Percentiles rank a stretch among this genome's conserved stretches.
Evolutionary conservation across 2,888 invertebrate genomes (phyloP).

Genomic region (Tenthredo livida): DNA sequence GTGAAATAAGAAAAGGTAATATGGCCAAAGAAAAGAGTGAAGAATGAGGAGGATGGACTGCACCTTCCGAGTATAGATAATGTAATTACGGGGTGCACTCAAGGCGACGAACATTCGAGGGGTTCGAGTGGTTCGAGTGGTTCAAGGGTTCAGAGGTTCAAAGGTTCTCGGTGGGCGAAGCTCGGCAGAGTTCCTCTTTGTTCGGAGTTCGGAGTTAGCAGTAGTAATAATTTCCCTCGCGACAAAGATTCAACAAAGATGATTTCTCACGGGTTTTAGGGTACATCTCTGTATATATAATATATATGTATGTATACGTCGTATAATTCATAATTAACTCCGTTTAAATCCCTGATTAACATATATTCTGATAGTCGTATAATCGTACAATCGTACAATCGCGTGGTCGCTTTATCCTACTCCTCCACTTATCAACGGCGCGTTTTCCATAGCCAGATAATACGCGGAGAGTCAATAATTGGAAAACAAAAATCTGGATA

Average conservation of each 20-base stretch:
- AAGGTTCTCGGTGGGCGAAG: constrained; percentile 24
- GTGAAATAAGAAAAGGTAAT: neutral
- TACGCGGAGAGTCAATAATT: too few species aligned
- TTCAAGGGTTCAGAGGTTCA: constrained; percentile 42
- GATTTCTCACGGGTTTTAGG: constrained; percentile 31
- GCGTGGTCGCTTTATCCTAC: neutral
- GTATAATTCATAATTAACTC: neutral
- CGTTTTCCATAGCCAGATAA: too few species aligned
- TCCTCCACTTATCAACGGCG: neutral
- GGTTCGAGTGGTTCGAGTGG: constrained; percentile 46
- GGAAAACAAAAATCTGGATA: neutral
- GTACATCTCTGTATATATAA: neutral
- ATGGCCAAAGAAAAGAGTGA: neutral
- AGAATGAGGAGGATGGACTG: constrained; percentile 30
- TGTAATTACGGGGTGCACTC: constrained; percentile 44
- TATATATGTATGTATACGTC: too few species aligned
- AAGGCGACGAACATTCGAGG: constrained; percentile 40
- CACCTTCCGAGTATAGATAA: constrained; percentile 38
- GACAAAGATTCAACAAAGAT: constrained; percentile 44
- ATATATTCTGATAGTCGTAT: neutral
- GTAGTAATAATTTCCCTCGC: constrained; percentile 45
- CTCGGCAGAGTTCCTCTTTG: constrained; percentile 23
- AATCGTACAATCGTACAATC: neutral
- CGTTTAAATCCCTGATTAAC: neutral
- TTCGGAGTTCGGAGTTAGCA: constrained; percentile 27